These are phyloP conservation scores for Oligia latruncula DNA, from an alignment of 2,888 invertebrate genomes.

Conservation along the genomic window DNA sequence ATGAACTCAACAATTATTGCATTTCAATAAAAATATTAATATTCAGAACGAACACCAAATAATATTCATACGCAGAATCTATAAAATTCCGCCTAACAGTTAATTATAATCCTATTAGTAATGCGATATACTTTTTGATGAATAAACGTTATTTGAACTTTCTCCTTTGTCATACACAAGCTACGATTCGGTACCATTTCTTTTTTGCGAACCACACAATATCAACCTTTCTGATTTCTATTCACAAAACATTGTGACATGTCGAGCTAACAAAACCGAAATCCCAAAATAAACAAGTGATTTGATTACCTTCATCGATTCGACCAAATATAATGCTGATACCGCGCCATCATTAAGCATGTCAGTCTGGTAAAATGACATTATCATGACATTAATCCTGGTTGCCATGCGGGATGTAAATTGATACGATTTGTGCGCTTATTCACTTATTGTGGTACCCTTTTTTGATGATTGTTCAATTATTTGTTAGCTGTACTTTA, in stretches of 20 bases:
- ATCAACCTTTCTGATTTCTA: conserved; percentile 16
- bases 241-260: conserved; percentile 35
- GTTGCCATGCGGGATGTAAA: conserved; percentile 56
- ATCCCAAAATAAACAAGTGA: conserved; percentile 42
- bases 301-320: conserved; percentile 46
- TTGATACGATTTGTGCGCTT: conserved; percentile 44
- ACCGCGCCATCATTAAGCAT: conserved; percentile 46
- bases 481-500: background rate
- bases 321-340: conserved; percentile 31
- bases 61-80: background rate
- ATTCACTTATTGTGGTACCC: conserved; percentile 9
- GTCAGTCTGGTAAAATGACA: conserved; percentile 49
- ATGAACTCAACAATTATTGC: background rate
- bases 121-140: background rate
- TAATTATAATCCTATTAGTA: background rate
- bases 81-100: background rate
- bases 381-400: conserved; percentile 55
- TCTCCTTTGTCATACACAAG: background rate
- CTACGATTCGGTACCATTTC: background rate
- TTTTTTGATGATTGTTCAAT: conserved; percentile 21
- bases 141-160: background rate
- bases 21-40: background rate
- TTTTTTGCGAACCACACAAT: background rate
- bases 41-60: background rate
- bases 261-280: conserved; percentile 20